phyloP scores from a whole-genome alignment of 2,888 invertebrate genomes.

The Chouioia cunea region DNA sequence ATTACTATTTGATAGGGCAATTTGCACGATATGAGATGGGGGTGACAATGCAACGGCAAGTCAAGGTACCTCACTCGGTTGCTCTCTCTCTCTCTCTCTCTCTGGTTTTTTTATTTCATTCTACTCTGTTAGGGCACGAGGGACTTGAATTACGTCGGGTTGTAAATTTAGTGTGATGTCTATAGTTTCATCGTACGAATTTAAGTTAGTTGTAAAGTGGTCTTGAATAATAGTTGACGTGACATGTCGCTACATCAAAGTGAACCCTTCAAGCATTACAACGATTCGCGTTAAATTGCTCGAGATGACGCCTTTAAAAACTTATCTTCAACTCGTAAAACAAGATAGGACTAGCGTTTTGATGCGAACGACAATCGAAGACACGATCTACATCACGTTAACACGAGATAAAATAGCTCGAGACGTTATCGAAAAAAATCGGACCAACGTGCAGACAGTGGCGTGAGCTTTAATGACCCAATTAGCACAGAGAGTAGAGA shows the following conservation, averaged over 20 bases:
- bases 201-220: constrained; percentile 4
- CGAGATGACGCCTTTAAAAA: too few relatives aligned
- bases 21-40: neutral
- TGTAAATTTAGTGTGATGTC: too few relatives aligned
- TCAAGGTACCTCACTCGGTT: neutral
- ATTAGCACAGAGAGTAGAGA: constrained; percentile 22
- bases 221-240: neutral
- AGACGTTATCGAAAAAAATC: constrained; percentile 4
- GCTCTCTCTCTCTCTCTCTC: neutral
- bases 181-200: neutral
- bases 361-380: too few relatives aligned
- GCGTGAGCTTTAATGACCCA: constrained; percentile 21
- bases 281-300: too few relatives aligned
- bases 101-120: neutral
- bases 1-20: constrained; percentile 13
- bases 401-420: neutral
- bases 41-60: neutral
- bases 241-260: constrained; percentile 24
- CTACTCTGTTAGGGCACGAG: neutral
- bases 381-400: constrained; percentile 2
- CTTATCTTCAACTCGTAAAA: too few relatives aligned
- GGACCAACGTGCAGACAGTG: neutral
- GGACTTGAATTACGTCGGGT: too few relatives aligned
- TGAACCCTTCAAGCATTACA: too few relatives aligned
- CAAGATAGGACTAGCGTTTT: too few relatives aligned